These are phyloP conservation scores for Scatophagus argus DNA, from an alignment of 2,113 vertebrate species.

Conservation along the genomic window DNA sequence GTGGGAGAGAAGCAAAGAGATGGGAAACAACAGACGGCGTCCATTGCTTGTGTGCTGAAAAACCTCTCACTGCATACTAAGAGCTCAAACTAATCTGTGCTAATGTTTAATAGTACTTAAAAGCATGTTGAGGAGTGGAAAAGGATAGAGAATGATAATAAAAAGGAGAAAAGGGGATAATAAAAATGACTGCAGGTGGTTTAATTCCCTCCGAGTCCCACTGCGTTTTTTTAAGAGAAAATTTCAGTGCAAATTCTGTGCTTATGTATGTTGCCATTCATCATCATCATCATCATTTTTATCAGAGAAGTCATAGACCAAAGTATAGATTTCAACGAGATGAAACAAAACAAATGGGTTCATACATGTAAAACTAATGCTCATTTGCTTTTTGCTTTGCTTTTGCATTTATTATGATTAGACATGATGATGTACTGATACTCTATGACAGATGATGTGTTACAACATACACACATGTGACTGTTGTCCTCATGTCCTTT, in stretches of 20 bases:
- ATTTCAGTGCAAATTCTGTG: not conserved
- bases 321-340: not conserved
- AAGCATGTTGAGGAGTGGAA: slow-evolving; percentile 1
- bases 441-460: not conserved
- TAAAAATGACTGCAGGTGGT: not conserved
- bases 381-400: slow-evolving; percentile 1
- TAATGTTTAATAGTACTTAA: slow-evolving; percentile 19
- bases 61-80: not conserved
- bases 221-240: not conserved
- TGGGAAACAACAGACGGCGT: not conserved
- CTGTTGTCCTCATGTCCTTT: not conserved
- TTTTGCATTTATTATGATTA: not conserved
- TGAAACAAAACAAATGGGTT: not conserved
- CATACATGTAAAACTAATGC: not conserved
- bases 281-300: no score
- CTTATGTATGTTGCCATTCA: no score
- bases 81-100: not conserved
- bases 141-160: not conserved
- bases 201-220: no score
- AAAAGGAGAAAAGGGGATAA: not conserved
- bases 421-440: not conserved
- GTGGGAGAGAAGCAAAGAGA: not conserved
- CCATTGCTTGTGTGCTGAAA: slow-evolving; percentile 2
- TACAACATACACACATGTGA: not conserved
- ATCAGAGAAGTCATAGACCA: not conserved